These are phyloP conservation scores for Neotragus pygmaeus DNA, from an alignment of 2,113 vertebrate species.

Conservation along the genomic window DNA sequence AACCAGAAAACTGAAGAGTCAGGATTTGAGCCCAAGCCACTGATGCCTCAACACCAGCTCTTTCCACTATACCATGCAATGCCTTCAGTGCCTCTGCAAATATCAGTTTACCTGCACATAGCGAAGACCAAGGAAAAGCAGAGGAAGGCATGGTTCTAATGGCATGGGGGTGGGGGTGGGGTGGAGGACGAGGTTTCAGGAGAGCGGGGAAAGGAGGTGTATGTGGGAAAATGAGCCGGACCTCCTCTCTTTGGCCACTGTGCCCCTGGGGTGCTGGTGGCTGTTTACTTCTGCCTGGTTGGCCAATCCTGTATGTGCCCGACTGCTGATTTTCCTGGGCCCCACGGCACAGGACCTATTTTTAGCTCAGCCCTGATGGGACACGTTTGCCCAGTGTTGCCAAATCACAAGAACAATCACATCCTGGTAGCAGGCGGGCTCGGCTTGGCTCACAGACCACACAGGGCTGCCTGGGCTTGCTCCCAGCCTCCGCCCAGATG, in stretches of 20 bases:
- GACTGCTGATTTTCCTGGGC: constrained; percentile 17
- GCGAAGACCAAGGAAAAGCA: background rate
- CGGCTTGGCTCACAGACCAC: constrained; percentile 30
- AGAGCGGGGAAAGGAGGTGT: background rate
- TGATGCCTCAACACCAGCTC: background rate
- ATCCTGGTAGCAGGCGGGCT: constrained; percentile 23
- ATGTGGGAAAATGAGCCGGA: background rate
- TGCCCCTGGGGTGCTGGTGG: background rate
- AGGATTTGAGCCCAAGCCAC: background rate
- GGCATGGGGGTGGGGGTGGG: accelerated
- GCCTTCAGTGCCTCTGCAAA: background rate
- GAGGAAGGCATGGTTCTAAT: background rate
- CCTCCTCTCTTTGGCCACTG: background rate
- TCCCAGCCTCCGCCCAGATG: constrained; percentile 20
- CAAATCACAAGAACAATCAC: constrained; percentile 56
- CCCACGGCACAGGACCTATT: constrained; percentile 39
- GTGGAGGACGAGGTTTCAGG: too few species aligned
- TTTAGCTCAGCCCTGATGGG: constrained; percentile 56
- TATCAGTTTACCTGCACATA: background rate
- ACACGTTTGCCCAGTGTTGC: constrained; percentile 41
- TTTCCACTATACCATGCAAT: accelerated
- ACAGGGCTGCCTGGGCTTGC: constrained; percentile 37
- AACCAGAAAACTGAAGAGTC: background rate
- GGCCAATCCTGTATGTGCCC: background rate
- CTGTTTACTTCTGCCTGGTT: background rate